phyloP scores from a whole-genome alignment of 2,888 invertebrate genomes.

The Parnassius smintheus region DNA sequence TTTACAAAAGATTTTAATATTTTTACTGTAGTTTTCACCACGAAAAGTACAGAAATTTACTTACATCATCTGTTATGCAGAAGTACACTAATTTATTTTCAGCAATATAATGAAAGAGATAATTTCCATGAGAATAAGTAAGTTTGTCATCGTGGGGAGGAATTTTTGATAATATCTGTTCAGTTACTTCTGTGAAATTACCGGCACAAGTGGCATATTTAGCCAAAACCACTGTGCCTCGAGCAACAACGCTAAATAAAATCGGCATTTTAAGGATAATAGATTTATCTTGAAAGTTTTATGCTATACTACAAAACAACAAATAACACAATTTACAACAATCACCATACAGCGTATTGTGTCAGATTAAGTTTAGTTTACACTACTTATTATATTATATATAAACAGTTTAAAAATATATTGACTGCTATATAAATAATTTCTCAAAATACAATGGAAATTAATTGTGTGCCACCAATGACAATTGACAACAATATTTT shows the following conservation, averaged over 20 bases:
- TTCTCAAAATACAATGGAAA: too few species aligned
- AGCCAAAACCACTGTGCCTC: conserved; percentile 91
- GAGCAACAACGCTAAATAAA: conserved; percentile 93
- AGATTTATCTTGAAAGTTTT: conserved; percentile 35
- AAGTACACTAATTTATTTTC: conserved; percentile 94
- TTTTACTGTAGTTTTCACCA: too few species aligned
- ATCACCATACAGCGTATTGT: conserved; percentile 27
- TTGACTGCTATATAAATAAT: not conserved
- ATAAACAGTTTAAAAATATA: not conserved
- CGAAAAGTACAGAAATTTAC: conserved; percentile 46
- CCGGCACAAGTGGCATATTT: conserved; percentile 96
- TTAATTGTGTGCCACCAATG: too few species aligned
- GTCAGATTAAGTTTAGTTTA: conserved; percentile 15
- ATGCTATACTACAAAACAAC: conserved; percentile 25
- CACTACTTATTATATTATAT: conserved; percentile 1
- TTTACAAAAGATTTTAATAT: conserved; percentile 13
- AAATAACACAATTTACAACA: conserved; percentile 18
- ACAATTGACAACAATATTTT: too few species aligned
- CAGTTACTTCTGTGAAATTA: conserved; percentile 96
- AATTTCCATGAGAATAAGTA: conserved; percentile 96
- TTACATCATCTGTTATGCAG: conserved; percentile 97
- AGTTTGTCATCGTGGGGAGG: conserved; percentile 93
- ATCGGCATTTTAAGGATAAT: conserved; percentile 88
- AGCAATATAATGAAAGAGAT: conserved; percentile 94
- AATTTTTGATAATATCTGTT: conserved; percentile 94